Percentiles rank a stretch among this genome's conserved stretches.
Conservation (phyloP, 2,888 invertebrate genomes). For the Leucophora obtusa region DNA sequence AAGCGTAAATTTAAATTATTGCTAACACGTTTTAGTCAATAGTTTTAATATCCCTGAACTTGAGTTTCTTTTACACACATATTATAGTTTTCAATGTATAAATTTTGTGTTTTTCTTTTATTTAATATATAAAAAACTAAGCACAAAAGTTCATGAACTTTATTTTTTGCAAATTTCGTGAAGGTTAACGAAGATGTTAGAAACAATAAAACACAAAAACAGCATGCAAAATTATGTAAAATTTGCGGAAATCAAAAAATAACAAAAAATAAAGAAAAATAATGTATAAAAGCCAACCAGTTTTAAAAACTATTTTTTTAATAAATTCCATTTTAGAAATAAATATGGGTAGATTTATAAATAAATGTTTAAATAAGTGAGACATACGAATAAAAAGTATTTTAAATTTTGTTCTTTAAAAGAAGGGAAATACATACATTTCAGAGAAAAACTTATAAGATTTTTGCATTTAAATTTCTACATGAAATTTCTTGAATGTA, state of each 20-base stretch:
- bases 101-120: slow-evolving; percentile 8
- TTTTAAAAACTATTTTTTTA: not conserved
- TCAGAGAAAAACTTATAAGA: too few species aligned
- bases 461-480: too few species aligned
- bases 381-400: not conserved
- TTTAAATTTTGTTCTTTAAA: not conserved
- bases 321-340: not conserved
- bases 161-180: slow-evolving; percentile 38
- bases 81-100: not conserved
- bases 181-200: slow-evolving; percentile 29
- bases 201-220: not conserved
- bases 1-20: too few species aligned
- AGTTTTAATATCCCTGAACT: slow-evolving; percentile 35
- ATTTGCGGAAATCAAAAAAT: slow-evolving; percentile 30
- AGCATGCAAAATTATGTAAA: slow-evolving; percentile 41
- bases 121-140: slow-evolving; percentile 22
- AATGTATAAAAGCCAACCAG: not conserved
- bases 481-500: too few species aligned
- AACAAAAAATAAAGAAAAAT: not conserved
- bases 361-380: not conserved
- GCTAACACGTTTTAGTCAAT: not conserved
- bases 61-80: slow-evolving; percentile 23
- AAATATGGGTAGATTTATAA: slow-evolving; percentile 3
- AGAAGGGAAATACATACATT: not conserved
- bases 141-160: slow-evolving; percentile 51